Conservation (phyloP, 2,113 vertebrate species). For the Phylloscopus whistleri region DNA sequence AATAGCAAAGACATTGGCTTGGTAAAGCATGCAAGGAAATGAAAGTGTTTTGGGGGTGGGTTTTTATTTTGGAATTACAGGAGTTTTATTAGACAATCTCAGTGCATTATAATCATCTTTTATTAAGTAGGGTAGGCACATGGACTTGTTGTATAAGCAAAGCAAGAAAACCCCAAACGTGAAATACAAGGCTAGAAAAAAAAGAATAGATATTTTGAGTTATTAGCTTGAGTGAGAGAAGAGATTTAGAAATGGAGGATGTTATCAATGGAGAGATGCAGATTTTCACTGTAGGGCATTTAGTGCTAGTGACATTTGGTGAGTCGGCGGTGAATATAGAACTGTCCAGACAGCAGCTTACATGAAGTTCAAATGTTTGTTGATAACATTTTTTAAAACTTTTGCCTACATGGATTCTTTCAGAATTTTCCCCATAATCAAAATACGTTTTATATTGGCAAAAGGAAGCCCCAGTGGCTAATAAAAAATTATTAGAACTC, state of each 20-base stretch:
- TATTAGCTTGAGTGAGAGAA: neutral
- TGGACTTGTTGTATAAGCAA: neutral
- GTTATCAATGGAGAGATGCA: neutral
- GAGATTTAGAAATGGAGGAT: neutral
- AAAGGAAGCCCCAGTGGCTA: neutral
- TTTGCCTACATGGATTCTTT: neutral
- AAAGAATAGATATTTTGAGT: neutral
- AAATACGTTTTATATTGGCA: neutral
- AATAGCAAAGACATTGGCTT: neutral
- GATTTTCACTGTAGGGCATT: neutral
- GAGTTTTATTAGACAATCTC: neutral
- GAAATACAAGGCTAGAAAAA: neutral
- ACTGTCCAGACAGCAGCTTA: neutral
- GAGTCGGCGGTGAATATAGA: neutral
- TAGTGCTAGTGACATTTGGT: neutral
- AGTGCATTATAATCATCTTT: neutral
- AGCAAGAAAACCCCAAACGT: neutral
- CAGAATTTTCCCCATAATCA: neutral
- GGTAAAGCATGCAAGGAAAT: neutral
- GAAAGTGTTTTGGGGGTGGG: neutral
- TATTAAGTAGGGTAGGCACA: neutral
- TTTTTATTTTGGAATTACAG: neutral
- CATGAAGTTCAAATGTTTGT: neutral
- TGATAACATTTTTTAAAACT: neutral
- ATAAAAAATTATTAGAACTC: neutral